Evolutionary conservation across 2,888 invertebrate species (phyloP), one percentile per base, ranked within the genome.

Genomic region (Plusia festucae): DNA sequence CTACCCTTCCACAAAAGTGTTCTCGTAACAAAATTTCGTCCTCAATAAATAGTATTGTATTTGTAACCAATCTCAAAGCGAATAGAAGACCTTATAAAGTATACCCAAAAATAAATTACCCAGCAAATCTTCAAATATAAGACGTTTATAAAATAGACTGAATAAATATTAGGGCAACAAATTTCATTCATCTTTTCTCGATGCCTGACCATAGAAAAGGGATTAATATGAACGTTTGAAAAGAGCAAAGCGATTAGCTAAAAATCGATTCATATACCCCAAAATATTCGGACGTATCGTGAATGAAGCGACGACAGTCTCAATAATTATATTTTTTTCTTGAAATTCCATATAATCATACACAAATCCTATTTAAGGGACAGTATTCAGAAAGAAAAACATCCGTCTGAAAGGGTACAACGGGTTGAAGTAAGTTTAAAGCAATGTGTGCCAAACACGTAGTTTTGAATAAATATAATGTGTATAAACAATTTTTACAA

Each of bases 401-500:
- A 92, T 93, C 90, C 92, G 90, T 73, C 78, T 78, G 58, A 86
- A 90, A 89, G 89, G 89, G 86, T 88, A 79, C 82, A 82, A 83
- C 82, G 83, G 84, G 83, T 84, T 82, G 81, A 73, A 86, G 70
- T 69, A 73, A 34, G n/a, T 40, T 40, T 40, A 40, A 40, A 67
- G 76, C 86, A 92, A 91, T 90, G 90, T 93, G 92, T 89, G 85
- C 90, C 91, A 76, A 81, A 89, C 89, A 91, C 62, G 61, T 88
- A 86, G 65, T 82, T 40, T 82, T 89, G 90, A 88, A 90, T 91
- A 86, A 89, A 89, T 88, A 88, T 87, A 93, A 93, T 90, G 90
- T 94, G 93, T 84, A 92, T 90, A 93, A 93, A 93, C 92, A 93
- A 72, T 72, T 69, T 75, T 55, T 66, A 90, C 89, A 90, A 90